phyloP scores from a whole-genome alignment of 2,888 invertebrate species.

The Leptothorax acervorum region DNA sequence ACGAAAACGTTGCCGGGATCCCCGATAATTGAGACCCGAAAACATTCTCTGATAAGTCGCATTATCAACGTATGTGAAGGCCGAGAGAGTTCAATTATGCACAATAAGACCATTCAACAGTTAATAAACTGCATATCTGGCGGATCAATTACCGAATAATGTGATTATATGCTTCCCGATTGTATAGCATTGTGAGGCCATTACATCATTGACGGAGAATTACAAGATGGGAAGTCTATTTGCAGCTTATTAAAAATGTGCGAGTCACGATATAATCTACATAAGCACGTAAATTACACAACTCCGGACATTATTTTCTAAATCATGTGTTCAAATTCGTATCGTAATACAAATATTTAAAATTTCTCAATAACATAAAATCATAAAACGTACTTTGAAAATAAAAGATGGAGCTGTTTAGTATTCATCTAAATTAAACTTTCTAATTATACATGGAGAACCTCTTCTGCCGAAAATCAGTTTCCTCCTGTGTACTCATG shows the following conservation, averaged over 20 bases:
- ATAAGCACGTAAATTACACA: not conserved
- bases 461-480: slow-evolving; percentile 20
- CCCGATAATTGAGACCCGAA: slow-evolving; percentile 65
- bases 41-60: slow-evolving; percentile 64
- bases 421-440: not conserved
- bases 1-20: slow-evolving; percentile 55
- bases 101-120: slow-evolving; percentile 50
- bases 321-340: not conserved
- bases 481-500: slow-evolving; percentile 19
- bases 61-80: slow-evolving; percentile 51
- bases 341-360: not conserved
- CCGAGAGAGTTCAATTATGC: slow-evolving; percentile 57
- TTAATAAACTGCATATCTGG: slow-evolving; percentile 8
- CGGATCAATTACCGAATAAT: not conserved
- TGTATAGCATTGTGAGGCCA: not conserved
- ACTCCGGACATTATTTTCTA: not conserved
- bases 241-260: not conserved
- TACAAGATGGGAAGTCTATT: not conserved
- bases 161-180: not conserved
- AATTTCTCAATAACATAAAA: not conserved
- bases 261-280: not conserved
- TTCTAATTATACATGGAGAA: slow-evolving; percentile 27
- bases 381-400: not conserved
- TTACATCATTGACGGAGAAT: not conserved
- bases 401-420: not conserved